Evolutionary conservation across 1,140 invertebrate genomes (phyloP).

Genomic region (Ceratitis capitata): DNA sequence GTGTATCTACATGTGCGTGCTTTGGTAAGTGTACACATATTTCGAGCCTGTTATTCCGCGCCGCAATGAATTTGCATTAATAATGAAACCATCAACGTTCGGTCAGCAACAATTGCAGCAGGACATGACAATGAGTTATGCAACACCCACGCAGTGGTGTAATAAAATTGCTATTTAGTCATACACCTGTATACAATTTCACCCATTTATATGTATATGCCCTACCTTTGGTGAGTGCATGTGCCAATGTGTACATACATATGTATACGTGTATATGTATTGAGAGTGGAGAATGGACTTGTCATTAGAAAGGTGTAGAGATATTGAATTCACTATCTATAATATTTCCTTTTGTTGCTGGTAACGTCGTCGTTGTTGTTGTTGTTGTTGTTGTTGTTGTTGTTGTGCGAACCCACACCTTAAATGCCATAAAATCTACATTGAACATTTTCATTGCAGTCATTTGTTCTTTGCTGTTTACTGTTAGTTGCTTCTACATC

Average conservation of each 20-base stretch:
- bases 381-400: too few relatives aligned
- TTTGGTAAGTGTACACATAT: not conserved
- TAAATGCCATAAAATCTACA: not conserved
- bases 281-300: not conserved
- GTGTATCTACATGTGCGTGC: too few relatives aligned
- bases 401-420: not conserved
- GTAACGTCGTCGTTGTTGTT: too few relatives aligned
- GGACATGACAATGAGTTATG: not conserved
- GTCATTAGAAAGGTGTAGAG: not conserved
- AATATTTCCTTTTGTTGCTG: not conserved
- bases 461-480: too few relatives aligned
- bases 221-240: not conserved
- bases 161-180: not conserved
- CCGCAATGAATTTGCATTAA: not conserved
- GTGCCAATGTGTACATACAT: not conserved
- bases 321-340: not conserved
- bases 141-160: not conserved
- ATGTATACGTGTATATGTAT: too few relatives aligned
- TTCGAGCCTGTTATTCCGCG: not conserved
- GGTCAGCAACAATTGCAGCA: not conserved
- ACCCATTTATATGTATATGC: not conserved
- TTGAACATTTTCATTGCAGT: not conserved
- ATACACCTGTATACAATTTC: too few relatives aligned
- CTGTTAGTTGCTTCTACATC: not conserved
- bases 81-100: not conserved